Base-by-base conservation (phyloP, 2,113 vertebrate species). In the Siniperca knerii region DNA sequence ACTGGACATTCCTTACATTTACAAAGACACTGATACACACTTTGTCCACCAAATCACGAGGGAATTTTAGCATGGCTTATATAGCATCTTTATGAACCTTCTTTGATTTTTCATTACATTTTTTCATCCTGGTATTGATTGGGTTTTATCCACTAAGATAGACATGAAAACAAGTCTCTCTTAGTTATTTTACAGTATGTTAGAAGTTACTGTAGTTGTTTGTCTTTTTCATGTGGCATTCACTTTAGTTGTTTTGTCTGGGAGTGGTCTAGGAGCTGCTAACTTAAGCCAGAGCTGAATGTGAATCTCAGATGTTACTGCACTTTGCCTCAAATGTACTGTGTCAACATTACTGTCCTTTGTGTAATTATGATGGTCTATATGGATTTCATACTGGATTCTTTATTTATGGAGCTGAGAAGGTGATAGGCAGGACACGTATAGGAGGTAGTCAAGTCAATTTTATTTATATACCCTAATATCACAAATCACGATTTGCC, bases 1-100 rank as follows among this genome's bases (percentile, higher is more conserved):
- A 77, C 64, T 46, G 35, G 64, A 69, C 71, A 79, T 86, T 80
- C 75, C 57, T 83, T 69, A 35, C 71, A 87, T 57, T 60, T 50
- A 46, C 9, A 64, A 46, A 46, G 42, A 78, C 68, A 64, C 57
- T 9, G 3, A 11, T 1, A 73, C 75, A 68, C 48, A 57, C 66
- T 82, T 48, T 78, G 73, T 79, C 37, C 13, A 2, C 4, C 18
- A 11, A 46, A 37, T 65, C 64, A 58, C 25, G 44, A 66, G 72
- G 35, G 8, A 46, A 7, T 52, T 20, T 46, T 29, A 29, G 40
- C 55, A 6, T 12, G 5, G 61, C n/a, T 25, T 40, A 0, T 2
- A 10, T 20, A 57, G 21, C 44, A 7, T 52, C 15, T 33, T 48
- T 18, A 18, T 33, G n/a, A 50, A 2, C 44, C n/a, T 20, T 13